Base-by-base conservation (phyloP, 2,888 invertebrate genomes). In the Drosophila parthenogenetica region DNA sequence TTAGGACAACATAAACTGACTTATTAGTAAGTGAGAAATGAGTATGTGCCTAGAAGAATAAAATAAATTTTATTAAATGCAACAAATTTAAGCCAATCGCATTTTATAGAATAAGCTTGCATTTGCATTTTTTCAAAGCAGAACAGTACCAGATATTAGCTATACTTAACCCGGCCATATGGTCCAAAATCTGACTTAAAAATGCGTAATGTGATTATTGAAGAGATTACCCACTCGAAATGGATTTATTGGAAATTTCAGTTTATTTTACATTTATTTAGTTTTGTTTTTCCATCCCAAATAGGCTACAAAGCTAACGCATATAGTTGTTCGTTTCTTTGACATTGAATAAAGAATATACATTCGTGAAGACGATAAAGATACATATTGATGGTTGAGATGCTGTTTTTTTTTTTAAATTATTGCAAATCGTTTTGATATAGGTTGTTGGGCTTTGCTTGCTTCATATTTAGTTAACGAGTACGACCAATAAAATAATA, bases 251-350 rank as follows among this genome's bases (percentile, higher is more conserved):
- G 32, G 32, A 46, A 35, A 16, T 69, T 50, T 37, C 29, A 50
- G 53, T 70, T 76, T 64, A 70, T 57, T 61, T 60, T 64, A 75
- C 64, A 76, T 73, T 73, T 70, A 76, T 74, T 62, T 69, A 54
- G 49, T 65, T 54, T 57, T 25, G 42, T 35, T 45, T 66, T 53
- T 40, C 29, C 59, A 63, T 67, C 62, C 57, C 58, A 51, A 46
- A 45, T 51, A 35, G 43, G 11, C 58, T 48, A 43, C 48, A 50
- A 54, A 55, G 46, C 50, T 45, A 74, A 25, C 37, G 37, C 55
- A 55, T 50, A 40, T 14, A 39, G 11, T 39, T 51, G 39, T 45
- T 50, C 25, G 37, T 35, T 59, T 46, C 45, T 35, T 35, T 49
- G 40, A 58, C 51, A 55, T 66, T 42, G 59, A 43, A 49, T 62